These are phyloP conservation scores for Norana najaformis DNA, from an alignment of 2,888 invertebrate genomes.

Conservation along the genomic window DNA sequence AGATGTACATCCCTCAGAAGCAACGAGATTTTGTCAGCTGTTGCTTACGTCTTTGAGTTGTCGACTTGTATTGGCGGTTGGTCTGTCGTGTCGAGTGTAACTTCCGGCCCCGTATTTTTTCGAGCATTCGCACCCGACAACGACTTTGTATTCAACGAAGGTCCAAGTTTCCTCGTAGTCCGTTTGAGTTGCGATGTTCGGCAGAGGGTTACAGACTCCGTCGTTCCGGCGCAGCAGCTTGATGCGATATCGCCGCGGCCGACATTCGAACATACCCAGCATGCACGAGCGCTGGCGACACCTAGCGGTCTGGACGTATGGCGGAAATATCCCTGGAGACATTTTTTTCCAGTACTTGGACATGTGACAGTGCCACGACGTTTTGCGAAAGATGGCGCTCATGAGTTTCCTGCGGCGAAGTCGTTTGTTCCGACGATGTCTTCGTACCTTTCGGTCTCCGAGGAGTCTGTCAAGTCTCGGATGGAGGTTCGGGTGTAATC, in stretches of 20 bases:
- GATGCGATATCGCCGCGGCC: constrained; percentile 27
- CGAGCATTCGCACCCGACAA: constrained; percentile 36
- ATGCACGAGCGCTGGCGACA: constrained; percentile 31
- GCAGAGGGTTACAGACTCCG: constrained; percentile 31
- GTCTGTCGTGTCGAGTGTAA: neutral
- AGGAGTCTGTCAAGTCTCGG: neutral
- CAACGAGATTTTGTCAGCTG: neutral
- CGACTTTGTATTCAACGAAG: constrained; percentile 28
- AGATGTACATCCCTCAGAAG: neutral
- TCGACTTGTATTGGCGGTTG: neutral
- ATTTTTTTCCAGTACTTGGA: constrained; percentile 30
- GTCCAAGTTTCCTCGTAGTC: constrained; percentile 33
- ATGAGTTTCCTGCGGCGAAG: neutral
- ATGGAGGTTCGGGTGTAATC: neutral
- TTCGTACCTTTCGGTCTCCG: neutral
- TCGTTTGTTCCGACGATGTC: neutral
- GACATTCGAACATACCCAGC: constrained; percentile 32
- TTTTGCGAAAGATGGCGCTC: neutral
- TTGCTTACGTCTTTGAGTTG: neutral
- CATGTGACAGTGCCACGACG: constrained; percentile 32
- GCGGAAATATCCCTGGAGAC: constrained; percentile 20
- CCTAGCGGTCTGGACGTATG: constrained; percentile 31
- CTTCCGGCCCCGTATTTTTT: neutral
- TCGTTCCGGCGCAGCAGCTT: constrained; percentile 31
- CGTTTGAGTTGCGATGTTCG: neutral